Evolutionary conservation across 2,113 vertebrate species (phyloP), one percentile per base, ranked within the genome.

Genomic region (Rostratula benghalensis): DNA sequence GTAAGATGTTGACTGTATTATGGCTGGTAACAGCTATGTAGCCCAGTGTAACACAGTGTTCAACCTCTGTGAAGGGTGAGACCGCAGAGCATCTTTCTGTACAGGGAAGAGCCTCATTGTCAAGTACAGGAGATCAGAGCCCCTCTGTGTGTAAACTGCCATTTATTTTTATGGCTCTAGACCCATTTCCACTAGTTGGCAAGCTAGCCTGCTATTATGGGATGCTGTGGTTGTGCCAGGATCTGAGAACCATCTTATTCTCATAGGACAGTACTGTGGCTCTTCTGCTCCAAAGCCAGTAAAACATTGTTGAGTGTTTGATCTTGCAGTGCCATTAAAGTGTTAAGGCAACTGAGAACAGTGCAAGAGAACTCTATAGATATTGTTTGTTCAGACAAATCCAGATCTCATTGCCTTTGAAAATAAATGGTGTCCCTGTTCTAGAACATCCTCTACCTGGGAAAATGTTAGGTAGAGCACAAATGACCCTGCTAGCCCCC

Each of bases 311-410:
- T 30, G 37, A 88, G 43, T 71, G 60, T 81, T 93, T 89, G 56
- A 61, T 93, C 68, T 77, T 84, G 85, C 86, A 94, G 71, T 75
- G 51, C 73, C 43, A 71, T 67, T 94, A 71, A 70, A 83, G n/a
- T 50, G 14, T 80, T 80, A 83, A 94, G 12, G 64, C 33, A 86
- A 21, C 43, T 74, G 79, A 61, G 51, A 93, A 20, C 33, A 88
- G 46, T 46, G 33, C 63, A 63, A 46, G 41, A 57, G 57, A 6
- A 28, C 60, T 67, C 41, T 35, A 60, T 35, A 60, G 37, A 28
- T 73, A 37, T 9, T 24, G 6, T 51, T 59, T 53, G 19, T 73
- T 60, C 70, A 76, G 45, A 45, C 63, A 60, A 56, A 70, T 70
- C 11, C 17, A 51, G 41, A 14, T 74, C 21, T 90, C 50, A 14